Evolutionary conservation across 2,113 vertebrate genomes (phyloP).

Genomic region (Charadrius vociferus): DNA sequence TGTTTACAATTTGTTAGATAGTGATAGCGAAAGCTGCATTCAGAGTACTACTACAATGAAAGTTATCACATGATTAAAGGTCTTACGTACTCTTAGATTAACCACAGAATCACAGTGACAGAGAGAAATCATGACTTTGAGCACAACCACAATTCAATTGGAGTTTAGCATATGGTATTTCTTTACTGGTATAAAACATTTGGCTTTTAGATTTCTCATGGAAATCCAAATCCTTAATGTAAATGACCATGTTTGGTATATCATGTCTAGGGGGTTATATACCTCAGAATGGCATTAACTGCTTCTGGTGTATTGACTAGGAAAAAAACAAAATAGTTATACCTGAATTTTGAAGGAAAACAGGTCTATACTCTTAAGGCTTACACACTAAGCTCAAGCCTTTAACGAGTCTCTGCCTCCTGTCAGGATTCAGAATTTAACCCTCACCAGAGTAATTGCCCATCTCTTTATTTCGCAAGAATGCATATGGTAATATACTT

Average conservation of each 20-base stretch:
- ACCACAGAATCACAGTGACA: not conserved
- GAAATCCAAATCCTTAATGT: not conserved
- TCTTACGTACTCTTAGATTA: not conserved
- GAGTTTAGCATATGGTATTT: fast-evolving
- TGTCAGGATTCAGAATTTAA: not conserved
- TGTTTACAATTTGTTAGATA: not conserved
- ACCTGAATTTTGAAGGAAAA: not conserved
- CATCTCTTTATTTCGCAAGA: not conserved
- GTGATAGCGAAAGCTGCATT: not conserved
- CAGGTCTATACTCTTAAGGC: not conserved
- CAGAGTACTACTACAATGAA: not conserved
- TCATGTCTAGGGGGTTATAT: not conserved
- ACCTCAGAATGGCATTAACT: not conserved
- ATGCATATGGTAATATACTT: not conserved
- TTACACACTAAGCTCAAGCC: not conserved
- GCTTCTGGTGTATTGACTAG: not conserved
- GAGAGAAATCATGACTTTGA: not conserved
- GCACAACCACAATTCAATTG: not conserved
- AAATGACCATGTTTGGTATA: not conserved
- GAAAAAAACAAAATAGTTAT: not conserved
- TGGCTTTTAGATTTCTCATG: not conserved
- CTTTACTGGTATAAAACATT: not conserved
- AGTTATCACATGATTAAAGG: not conserved
- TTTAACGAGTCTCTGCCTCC: not conserved
- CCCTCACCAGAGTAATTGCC: not conserved